Base-by-base conservation (phyloP, 2,113 vertebrate genomes). In the Odocoileus virginianus region DNA sequence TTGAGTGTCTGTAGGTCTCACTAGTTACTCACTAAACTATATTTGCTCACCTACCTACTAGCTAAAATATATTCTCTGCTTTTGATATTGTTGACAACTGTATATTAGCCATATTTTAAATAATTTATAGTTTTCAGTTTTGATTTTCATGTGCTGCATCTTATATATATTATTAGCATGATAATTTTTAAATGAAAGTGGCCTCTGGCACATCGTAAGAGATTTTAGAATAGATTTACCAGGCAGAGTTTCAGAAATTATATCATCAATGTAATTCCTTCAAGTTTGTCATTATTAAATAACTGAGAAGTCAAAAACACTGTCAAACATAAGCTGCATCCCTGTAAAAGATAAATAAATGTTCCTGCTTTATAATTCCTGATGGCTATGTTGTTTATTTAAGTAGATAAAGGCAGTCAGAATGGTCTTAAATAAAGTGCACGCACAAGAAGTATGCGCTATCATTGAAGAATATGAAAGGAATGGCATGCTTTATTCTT, bases 141-240 rank as follows among this genome's bases (percentile, higher is more conserved):
- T 52, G 25, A 36, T 78, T 86, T 76, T 58, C 3, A 5, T 33
- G 4, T 50, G 45, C 57, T 67, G 36, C 14, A 50, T 15, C 4
- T 76, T 25, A 21, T 9, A 11, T 2, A 33, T 43, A 43, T 55
- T 64, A 64, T 28, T 71, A 55, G 28, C 54, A 55, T 91, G 2
- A 67, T 28, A 82, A 11, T 15, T 33, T 52, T 52, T 40, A 6
- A 27, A 60, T 47, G 2, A 84, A 55, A 74, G 74, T 21, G n/a
- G 21, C 64, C n/a, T 4, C 64, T 36, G 17, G 19, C 9, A 71
- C n/a, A 21, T 36, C 0, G 0, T 10, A 23, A 71, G 64, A 71
- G 4, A 71, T 36, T 71, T 25, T 4, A 50, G 5, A 45, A 60
- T 15, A 78, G 17, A 78, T 50, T 33, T 40, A 52, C 12, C 12